A percentile compares a stretch with the other conserved stretches of the same genome.
Conservation (phyloP, 1,140 invertebrate genomes). For the Drosophila sucinea region DNA sequence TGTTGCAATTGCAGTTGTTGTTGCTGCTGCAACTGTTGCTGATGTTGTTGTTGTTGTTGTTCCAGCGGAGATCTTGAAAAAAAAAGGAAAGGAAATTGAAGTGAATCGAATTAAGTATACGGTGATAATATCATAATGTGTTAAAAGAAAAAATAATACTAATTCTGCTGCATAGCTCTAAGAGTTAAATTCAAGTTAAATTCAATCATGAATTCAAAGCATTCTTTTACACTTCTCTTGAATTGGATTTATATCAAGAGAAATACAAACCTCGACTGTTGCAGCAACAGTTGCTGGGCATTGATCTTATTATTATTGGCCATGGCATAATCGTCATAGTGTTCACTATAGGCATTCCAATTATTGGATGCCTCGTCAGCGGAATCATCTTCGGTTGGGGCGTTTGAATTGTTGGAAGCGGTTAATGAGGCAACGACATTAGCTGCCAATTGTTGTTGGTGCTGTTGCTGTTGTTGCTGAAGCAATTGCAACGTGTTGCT, state of each 20-base stretch:
- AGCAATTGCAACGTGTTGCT: conserved; percentile 50
- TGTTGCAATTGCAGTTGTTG: conserved; percentile 39
- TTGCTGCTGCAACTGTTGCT: conserved; percentile 33
- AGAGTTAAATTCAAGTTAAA: too few species aligned
- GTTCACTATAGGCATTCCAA: conserved; percentile 58
- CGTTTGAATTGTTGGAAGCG: conserved; percentile 61
- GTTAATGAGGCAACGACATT: conserved; percentile 28
- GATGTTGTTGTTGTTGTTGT: conserved; percentile 40
- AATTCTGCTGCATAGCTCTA: too few species aligned
- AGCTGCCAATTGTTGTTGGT: conserved; percentile 25
- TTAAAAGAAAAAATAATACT: too few species aligned
- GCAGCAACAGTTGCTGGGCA: conserved; percentile 31
- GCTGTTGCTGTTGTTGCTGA: conserved; percentile 27
- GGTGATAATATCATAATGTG: too few species aligned
- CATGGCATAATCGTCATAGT: conserved; percentile 53
- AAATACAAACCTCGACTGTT: conserved; percentile 36
- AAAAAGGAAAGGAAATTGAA: neutral
- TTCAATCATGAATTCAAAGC: too few species aligned
- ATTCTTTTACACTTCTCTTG: too few species aligned
- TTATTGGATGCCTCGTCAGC: conserved; percentile 65
- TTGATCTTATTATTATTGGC: conserved; percentile 46
- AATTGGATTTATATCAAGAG: too few species aligned
- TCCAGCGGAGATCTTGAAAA: conserved; percentile 13
- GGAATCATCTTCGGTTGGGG: conserved; percentile 64
- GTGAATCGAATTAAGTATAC: neutral